Base-by-base conservation (phyloP, 2,888 invertebrate genomes). In the Athetis lepigone region DNA sequence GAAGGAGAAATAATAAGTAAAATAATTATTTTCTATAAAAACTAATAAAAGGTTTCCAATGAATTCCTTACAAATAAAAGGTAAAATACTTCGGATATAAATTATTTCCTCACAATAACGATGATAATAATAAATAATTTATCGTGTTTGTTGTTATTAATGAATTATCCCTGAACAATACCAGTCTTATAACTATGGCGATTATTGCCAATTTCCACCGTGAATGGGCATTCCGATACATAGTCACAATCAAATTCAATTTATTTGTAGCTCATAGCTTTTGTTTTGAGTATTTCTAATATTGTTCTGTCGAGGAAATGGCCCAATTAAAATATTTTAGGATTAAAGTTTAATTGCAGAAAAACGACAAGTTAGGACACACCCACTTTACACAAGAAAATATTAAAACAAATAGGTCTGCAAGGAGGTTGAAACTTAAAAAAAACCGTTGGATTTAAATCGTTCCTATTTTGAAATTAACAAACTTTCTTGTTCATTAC, bases 401-500 rank as follows among this genome's bases (percentile, higher is more conserved):
- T 55, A 39, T 25, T 23, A 33, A 55, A 64, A 65, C 43, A 7
- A 43, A 13, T 8, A 8, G 6, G 37, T 37, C 19, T n/a, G 0
- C 9, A 21, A 21, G 23, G n/a, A 67, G 43, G 37, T 59, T 59
- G 39, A 68, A 40, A 45, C 16, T 46, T 16, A 19, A 4, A 60
- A 63, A 58, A 60, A 68, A 19, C 27, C 36, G 27, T 40, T 46
- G 39, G 29, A 52, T 67, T 67, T 39, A 69, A 70, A 70, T 51
- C 51, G 46, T 42, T 51, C 51, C 57, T 64, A 64, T 64, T 70
- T 64, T 69, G 29, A 69, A 69, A 67, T 67, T 61, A 69, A 52
- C 61, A 69, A 67, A 67, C 62, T 67, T 67, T 59, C 72, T 69
- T 29, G 55, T 73, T 68, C 68, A 73, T 71, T 68, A 71, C 36